Conservation (phyloP, 2,888 invertebrate genomes). For the Pseudeuparius sepicola region DNA sequence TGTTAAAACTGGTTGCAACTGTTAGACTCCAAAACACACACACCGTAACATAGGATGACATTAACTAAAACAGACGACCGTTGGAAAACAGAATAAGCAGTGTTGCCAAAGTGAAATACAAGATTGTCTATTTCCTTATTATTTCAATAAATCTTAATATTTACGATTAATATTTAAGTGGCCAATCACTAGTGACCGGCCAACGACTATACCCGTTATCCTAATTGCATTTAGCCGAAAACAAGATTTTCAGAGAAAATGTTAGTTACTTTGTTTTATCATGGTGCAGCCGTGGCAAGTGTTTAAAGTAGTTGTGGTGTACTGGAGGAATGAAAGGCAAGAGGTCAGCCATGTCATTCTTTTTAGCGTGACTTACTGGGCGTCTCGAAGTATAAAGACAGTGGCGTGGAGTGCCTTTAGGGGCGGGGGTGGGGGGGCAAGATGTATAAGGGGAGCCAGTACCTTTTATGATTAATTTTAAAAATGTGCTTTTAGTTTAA, state of each 20-base stretch:
- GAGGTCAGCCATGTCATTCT: not conserved
- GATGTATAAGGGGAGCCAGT: no score
- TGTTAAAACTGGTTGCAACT: no score
- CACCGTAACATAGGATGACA: slow-evolving; percentile 1
- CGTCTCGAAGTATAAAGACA: not conserved
- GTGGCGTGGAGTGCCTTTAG: not conserved
- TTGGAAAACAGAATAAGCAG: slow-evolving; percentile 1
- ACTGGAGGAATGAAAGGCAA: not conserved
- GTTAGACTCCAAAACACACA: slow-evolving; percentile 1
- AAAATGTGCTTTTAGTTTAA: no score
- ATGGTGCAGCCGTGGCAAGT: no score
- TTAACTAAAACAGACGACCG: slow-evolving; percentile 2
- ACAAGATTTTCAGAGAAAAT: no score
- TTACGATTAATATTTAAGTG: not conserved
- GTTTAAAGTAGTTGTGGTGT: slow-evolving; percentile 1
- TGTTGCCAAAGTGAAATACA: not conserved
- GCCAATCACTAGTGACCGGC: slow-evolving; percentile 3
- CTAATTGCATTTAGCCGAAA: no score
- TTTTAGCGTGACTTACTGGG: not conserved
- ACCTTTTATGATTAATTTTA: no score
- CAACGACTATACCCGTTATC: slow-evolving; percentile 3
- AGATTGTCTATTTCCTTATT: slow-evolving; percentile 3
- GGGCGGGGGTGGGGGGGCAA: no score
- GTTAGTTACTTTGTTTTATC: no score
- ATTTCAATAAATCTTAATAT: slow-evolving; percentile 1